phyloP scores from a whole-genome alignment of 2,113 vertebrate genomes.

The Otis tarda region DNA sequence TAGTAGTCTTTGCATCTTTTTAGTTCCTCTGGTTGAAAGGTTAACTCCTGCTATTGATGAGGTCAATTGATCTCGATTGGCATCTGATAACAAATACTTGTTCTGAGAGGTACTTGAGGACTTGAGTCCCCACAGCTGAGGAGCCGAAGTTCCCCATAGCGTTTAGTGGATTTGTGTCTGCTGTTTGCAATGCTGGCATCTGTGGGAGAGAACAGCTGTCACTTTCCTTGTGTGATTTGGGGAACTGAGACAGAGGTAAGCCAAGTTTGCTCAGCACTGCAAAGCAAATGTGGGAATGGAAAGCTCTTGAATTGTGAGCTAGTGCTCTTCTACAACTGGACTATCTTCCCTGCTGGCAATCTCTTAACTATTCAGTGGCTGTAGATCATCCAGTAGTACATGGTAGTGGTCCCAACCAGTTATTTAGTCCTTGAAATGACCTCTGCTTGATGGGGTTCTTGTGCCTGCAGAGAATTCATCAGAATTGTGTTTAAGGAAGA shows the following conservation, averaged over 20 bases:
- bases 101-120: neutral
- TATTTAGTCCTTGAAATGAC: neutral
- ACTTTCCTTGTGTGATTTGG: neutral
- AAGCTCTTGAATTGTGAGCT: neutral
- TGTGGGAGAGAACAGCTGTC: neutral
- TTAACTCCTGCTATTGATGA: neutral
- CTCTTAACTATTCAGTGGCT: neutral
- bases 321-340: neutral
- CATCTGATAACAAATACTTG: neutral
- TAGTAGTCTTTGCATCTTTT: neutral
- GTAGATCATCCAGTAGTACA: neutral
- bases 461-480: neutral
- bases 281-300: neutral
- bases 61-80: neutral
- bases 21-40: neutral
- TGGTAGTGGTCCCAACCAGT: neutral
- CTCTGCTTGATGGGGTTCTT: neutral
- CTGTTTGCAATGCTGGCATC: neutral
- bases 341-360: neutral
- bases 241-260: neutral
- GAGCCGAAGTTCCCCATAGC: fast-evolving
- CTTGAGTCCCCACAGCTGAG: neutral
- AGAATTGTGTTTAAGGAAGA: neutral
- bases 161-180: neutral
- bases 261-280: neutral